Evolutionary conservation across 2,797 vertebrate genomes (phyloP), one percentile per base, ranked within the genome.

Genomic region (Gadopsis bispinosus): DNA sequence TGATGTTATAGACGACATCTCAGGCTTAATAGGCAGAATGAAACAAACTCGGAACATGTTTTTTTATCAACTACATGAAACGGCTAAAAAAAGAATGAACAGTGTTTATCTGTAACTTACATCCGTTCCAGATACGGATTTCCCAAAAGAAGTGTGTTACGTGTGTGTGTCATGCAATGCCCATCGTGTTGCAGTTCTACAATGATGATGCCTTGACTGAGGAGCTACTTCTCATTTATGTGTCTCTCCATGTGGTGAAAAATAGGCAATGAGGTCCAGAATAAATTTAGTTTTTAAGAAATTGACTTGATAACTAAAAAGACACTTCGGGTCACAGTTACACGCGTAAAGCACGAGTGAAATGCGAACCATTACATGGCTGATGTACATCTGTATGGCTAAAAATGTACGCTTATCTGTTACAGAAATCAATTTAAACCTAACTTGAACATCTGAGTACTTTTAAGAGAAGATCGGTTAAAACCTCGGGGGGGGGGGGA

Each of bases 31-130:
- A 35, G 35, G 37, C 31, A 22, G 7, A 26, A 33, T n/a, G 22
- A 76, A 77, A 79, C 41, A 79, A 81, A 66, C 63, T 67, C 80
- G 55, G 71, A 69, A n/a, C 53, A 68, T 77, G 66, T 85, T 88
- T 77, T 87, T 71, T 74, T 87, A 84, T 83, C 47, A 88, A 47
- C 43, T 17, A 45, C 73, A 78, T 68, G 26, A 84, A 85, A 79
- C 66, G 31, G 75, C 55, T 65, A 56, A 69, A 81, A 56, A 60
- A 68, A 73, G 58, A 81, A 79, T 20, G 39, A 71, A 61, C 37
- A 2, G 4, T 74, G 75, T 55, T 71, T 65, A 22, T 66, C 64
- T 43, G 0, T 43, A 41, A 75, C 17, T 45, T 69, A 1, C 71
- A 91, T 75, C 66, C 77, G 12, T 66, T 69, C 83, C 84, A 87